Evolutionary conservation across 2,113 vertebrate genomes (phyloP).

Genomic region (Charina bottae): DNA sequence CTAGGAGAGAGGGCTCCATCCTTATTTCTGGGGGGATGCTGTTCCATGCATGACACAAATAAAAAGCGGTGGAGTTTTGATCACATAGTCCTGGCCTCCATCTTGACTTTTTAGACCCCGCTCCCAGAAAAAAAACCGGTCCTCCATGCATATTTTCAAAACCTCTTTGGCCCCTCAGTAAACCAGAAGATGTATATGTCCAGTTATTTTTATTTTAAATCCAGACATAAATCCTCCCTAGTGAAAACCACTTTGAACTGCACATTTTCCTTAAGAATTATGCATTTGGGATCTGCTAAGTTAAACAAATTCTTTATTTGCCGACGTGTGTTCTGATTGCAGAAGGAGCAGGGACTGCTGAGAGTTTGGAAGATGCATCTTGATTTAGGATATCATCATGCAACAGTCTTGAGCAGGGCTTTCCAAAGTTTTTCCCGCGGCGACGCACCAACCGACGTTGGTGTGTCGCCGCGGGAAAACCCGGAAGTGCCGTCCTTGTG

Average conservation of each 20-base stretch:
- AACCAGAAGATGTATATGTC: neutral
- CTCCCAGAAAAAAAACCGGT: too few species aligned
- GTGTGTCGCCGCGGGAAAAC: too few species aligned
- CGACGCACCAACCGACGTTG: too few species aligned
- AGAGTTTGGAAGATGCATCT: neutral
- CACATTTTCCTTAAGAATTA: too few species aligned
- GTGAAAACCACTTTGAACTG: neutral
- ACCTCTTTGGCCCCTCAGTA: neutral
- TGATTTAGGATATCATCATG: conserved; percentile 5
- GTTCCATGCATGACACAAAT: too few species aligned
- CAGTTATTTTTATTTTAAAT: neutral
- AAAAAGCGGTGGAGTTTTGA: too few species aligned
- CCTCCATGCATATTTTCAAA: neutral
- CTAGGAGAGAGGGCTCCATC: too few species aligned
- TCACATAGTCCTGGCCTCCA: too few species aligned
- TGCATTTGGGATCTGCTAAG: neutral
- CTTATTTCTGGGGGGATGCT: too few species aligned
- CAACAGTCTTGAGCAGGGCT: neutral
- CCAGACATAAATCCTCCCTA: neutral
- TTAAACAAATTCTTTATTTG: neutral
- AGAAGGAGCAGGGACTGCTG: neutral
- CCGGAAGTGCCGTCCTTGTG: too few species aligned
- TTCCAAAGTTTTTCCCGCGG: too few species aligned
- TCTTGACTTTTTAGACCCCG: too few species aligned
- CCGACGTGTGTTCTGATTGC: neutral